phyloP scores from a whole-genome alignment of 2,797 vertebrate species.

The Fistularia tabacaria region DNA sequence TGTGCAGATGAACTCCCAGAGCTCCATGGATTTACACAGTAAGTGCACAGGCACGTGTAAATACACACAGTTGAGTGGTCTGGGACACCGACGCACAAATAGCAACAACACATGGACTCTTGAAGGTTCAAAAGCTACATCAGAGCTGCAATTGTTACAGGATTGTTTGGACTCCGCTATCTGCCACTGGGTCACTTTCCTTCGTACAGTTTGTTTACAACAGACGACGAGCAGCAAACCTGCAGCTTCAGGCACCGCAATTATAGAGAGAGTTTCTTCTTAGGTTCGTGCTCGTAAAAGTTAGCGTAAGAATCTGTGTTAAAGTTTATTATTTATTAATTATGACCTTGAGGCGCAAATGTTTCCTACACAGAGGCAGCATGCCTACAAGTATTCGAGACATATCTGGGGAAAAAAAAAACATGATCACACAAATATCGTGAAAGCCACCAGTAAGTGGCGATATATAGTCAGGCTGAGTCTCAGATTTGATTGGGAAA shows the following conservation, averaged over 20 bases:
- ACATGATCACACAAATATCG: constrained; percentile 7
- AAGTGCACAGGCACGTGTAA: constrained; percentile 39
- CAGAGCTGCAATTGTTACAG: constrained; percentile 4
- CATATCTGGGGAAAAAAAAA: constrained; percentile 8
- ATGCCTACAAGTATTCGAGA: neutral
- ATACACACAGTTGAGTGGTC: constrained; percentile 21
- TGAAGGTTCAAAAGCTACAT: constrained; percentile 11
- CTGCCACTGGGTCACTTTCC: constrained; percentile 24
- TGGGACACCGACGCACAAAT: constrained; percentile 24
- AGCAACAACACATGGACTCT: constrained; percentile 9
- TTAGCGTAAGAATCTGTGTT: constrained; percentile 19
- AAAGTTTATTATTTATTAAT: constrained; percentile 47
- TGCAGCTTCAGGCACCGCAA: constrained; percentile 18
- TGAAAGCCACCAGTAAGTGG: constrained; percentile 1
- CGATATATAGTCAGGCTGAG: neutral
- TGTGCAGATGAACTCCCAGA: constrained; percentile 41
- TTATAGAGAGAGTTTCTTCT: constrained; percentile 20
- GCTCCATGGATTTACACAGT: constrained; percentile 37
- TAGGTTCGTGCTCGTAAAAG: constrained; percentile 15
- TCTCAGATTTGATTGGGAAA: too few species aligned
- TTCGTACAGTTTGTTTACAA: constrained; percentile 11
- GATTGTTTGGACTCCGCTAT: constrained; percentile 20
- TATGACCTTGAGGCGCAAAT: constrained; percentile 38
- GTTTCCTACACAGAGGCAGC: constrained; percentile 18
- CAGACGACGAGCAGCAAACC: constrained; percentile 13